A percentile compares a stretch with the other conserved stretches of the same genome.
These are phyloP conservation scores for Troilus luridus DNA, from an alignment of 2,888 invertebrate genomes.

Conservation along the genomic window DNA sequence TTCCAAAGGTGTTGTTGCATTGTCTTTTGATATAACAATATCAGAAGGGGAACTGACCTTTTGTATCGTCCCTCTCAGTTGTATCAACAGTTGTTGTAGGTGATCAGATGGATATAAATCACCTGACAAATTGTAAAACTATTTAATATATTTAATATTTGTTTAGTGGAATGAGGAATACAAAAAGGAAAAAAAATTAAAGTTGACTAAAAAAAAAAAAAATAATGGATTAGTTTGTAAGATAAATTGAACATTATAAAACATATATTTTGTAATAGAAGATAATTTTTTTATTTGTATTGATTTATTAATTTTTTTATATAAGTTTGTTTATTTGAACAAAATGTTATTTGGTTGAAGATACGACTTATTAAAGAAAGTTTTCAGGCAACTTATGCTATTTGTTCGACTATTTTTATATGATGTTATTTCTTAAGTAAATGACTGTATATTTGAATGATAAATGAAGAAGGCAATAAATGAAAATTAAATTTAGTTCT, in stretches of 20 bases:
- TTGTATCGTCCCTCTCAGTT: not conserved
- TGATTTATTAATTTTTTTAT: not conserved
- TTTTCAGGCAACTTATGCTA: constrained; percentile 17
- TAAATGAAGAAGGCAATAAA: constrained; percentile 54
- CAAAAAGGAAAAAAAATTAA: not conserved
- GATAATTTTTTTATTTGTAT: not conserved
- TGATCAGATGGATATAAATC: constrained; percentile 6
- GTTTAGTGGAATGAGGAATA: constrained; percentile 20
- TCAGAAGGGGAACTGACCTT: not conserved
- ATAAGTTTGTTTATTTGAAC: not conserved
- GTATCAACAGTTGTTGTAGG: no score
- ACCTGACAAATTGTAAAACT: constrained; percentile 25
- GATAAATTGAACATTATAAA: constrained; percentile 1
- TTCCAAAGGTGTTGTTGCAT: constrained; percentile 7
- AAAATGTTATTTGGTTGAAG: not conserved
- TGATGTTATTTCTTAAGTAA: constrained; percentile 51
- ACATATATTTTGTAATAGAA: constrained; percentile 35
- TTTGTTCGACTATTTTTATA: constrained; percentile 53
- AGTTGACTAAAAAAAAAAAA: not conserved
- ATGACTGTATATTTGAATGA: constrained; percentile 41
- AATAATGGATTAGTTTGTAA: constrained; percentile 13
- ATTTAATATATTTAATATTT: constrained; percentile 41
- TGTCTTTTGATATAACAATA: constrained; percentile 31
- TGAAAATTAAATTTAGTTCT: not conserved
- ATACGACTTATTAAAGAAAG: not conserved